Evolutionary conservation across 64 coral and sea anemone species (phyloP).

Genomic region (Stichodactyla helianthus): DNA sequence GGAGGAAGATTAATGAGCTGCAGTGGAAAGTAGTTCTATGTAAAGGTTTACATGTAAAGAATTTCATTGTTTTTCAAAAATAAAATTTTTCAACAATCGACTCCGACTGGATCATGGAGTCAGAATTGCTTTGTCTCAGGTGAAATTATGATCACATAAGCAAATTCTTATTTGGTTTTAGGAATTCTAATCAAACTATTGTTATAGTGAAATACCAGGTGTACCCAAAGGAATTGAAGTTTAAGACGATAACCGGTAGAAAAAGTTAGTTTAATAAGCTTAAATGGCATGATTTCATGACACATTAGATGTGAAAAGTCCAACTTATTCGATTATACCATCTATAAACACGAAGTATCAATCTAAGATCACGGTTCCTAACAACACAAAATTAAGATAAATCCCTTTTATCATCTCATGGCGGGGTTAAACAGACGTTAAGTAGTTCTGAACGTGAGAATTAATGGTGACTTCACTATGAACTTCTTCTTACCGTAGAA

Average conservation of each 20-base stretch:
- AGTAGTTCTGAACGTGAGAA: not conserved
- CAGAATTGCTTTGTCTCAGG: too few relatives aligned
- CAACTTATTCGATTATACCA: not conserved
- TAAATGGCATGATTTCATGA: conserved; percentile 6
- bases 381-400: not conserved
- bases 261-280: not conserved
- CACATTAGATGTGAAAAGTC: not conserved
- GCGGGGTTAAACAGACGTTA: not conserved
- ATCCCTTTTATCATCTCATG: not conserved
- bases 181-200: not conserved
- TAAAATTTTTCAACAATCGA: too few relatives aligned
- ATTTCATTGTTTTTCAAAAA: too few relatives aligned
- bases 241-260: not conserved
- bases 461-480: not conserved
- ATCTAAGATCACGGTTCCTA: not conserved
- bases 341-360: not conserved
- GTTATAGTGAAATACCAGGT: not conserved
- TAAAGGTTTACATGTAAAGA: too few relatives aligned
- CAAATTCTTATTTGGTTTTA: not conserved
- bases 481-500: conserved; percentile 36
- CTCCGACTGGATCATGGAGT: too few relatives aligned
- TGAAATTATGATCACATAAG: not conserved
- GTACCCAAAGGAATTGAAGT: not conserved
- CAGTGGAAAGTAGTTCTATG: too few relatives aligned
- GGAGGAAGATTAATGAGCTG: too few relatives aligned